Conservation (phyloP, 2,888 invertebrate genomes). For the Patella caerulea region DNA sequence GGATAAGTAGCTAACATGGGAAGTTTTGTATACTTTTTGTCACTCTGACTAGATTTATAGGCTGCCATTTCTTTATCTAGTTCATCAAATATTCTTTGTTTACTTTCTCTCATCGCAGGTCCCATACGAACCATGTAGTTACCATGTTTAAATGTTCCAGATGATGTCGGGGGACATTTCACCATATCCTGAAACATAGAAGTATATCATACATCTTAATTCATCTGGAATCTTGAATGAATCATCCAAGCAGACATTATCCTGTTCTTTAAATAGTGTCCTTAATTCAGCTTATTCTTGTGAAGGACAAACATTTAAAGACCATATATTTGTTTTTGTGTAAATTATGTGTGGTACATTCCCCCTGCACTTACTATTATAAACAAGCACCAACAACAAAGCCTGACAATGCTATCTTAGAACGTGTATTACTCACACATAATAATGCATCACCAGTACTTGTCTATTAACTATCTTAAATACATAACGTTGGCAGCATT, state of each 20-base stretch:
- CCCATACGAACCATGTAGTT: constrained; percentile 1
- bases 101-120: background rate
- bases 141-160: constrained; percentile 4
- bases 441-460: no score
- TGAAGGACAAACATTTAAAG: no score
- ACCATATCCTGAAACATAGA: background rate
- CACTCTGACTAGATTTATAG: background rate
- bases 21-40: background rate
- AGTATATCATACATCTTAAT: background rate
- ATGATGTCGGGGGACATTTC: background rate
- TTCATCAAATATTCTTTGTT: background rate
- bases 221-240: background rate
- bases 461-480: no score
- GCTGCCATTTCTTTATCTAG: background rate
- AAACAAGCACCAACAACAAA: no score
- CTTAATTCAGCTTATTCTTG: no score
- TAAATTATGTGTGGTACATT: no score
- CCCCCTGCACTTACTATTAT: no score
- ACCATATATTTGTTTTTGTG: no score
- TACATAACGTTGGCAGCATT: no score
- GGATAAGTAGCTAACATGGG: background rate
- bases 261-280: background rate
- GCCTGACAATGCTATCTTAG: no score
- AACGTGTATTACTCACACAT: no score
- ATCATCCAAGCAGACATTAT: background rate